A percentile compares a stretch with the other conserved stretches of the same genome.
Conservation (phyloP, 2,113 vertebrate genomes). For the Colinus virginianus region DNA sequence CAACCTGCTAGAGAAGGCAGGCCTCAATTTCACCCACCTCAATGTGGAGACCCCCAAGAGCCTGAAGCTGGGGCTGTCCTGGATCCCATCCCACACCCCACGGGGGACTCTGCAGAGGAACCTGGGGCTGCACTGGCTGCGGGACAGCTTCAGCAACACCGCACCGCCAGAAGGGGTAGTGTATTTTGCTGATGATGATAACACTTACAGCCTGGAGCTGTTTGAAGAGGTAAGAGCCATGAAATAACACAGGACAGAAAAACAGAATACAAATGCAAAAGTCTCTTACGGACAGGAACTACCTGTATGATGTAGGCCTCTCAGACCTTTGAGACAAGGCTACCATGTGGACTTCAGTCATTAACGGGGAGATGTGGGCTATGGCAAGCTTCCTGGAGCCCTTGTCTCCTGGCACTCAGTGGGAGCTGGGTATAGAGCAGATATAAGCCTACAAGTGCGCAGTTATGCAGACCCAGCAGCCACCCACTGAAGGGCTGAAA, state of each 20-base stretch:
- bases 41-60: constrained; percentile 86
- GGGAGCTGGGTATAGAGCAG: not conserved
- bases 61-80: constrained; percentile 80
- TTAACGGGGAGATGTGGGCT: not conserved
- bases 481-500: not conserved
- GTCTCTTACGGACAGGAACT: not conserved
- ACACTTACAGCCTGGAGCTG: constrained; percentile 94
- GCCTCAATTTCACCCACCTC: constrained; percentile 92
- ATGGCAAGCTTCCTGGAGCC: not conserved
- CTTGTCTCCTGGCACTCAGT: not conserved
- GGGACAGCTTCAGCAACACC: constrained; percentile 78
- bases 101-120: constrained; percentile 93
- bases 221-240: constrained; percentile 89
- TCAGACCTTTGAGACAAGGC: not conserved
- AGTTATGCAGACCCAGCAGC: not conserved
- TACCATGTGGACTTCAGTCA: not conserved
- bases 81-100: constrained; percentile 82
- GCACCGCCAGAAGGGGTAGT: constrained; percentile 84
- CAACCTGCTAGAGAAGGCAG: constrained; percentile 83
- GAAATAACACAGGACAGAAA: not conserved
- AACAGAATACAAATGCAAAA: not conserved
- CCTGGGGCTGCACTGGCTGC: constrained; percentile 90
- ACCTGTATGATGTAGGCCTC: not conserved
- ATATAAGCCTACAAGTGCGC: not conserved
- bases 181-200: constrained; percentile 97